phyloP scores from a whole-genome alignment of 2,113 vertebrate genomes.

The Phyllostomus hastatus region DNA sequence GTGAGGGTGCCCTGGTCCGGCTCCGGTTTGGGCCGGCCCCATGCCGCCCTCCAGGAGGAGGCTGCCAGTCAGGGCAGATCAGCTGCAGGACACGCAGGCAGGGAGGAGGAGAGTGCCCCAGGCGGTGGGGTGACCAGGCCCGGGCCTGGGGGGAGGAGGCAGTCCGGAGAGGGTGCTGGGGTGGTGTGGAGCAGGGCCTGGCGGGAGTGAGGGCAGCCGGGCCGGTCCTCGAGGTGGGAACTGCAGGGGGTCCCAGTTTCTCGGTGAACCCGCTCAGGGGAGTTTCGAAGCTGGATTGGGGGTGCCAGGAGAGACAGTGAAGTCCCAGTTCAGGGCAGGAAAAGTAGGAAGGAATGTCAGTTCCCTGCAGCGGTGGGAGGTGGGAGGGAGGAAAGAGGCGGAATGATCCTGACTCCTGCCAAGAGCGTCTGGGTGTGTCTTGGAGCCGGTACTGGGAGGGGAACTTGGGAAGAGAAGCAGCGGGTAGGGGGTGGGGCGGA shows the following conservation, averaged over 20 bases:
- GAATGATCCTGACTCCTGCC: not conserved
- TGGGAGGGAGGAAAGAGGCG: not conserved
- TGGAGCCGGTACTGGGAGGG: not conserved
- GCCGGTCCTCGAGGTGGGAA: fast-evolving
- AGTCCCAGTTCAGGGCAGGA: not conserved
- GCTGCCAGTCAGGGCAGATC: fast-evolving
- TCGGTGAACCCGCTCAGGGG: not conserved
- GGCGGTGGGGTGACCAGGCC: fast-evolving
- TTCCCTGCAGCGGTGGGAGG: not conserved
- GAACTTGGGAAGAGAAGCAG: not conserved
- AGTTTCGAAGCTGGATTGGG: not conserved
- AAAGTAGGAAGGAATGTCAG: not conserved
- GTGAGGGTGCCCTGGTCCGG: constrained; percentile 68
- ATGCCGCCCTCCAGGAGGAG: not conserved
- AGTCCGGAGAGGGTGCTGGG: not conserved
- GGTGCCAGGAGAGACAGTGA: not conserved
- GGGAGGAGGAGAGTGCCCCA: not conserved
- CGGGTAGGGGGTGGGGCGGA: not conserved
- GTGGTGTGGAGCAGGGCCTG: not conserved
- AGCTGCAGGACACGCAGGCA: not conserved
- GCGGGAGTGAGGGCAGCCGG: not conserved
- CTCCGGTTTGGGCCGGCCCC: not conserved
- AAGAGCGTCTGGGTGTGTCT: not conserved
- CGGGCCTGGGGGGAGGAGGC: not conserved
- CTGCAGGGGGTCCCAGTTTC: not conserved